These are phyloP conservation scores for Raja brachyura DNA, from an alignment of 2,113 vertebrate species.

Conservation along the genomic window DNA sequence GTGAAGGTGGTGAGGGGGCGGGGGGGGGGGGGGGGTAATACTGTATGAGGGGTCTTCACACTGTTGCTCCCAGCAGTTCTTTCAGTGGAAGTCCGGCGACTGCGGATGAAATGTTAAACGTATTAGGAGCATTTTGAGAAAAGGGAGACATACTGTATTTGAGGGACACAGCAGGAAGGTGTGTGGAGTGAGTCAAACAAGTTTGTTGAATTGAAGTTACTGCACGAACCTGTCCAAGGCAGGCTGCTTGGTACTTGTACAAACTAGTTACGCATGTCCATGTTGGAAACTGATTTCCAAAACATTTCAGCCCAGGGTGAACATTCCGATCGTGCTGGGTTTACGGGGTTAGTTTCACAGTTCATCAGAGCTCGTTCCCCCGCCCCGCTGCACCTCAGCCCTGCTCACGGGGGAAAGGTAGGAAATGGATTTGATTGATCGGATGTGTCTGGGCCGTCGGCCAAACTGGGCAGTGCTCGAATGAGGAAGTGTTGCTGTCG, in stretches of 20 bases:
- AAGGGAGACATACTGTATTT: not conserved
- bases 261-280: not conserved
- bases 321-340: no score
- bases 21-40: not conserved
- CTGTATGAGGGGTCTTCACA: not conserved
- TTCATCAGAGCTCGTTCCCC: not conserved
- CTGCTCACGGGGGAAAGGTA: not conserved
- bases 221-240: not conserved
- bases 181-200: no score
- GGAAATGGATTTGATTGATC: not conserved
- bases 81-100: no score
- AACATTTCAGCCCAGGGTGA: not conserved
- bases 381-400: not conserved
- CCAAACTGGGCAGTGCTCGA: not conserved
- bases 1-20: no score
- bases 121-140: not conserved
- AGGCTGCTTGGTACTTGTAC: not conserved
- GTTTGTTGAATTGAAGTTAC: not conserved
- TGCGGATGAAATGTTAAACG: no score
- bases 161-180: not conserved
- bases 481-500: not conserved
- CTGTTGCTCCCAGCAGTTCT: no score
- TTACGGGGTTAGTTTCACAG: not conserved
- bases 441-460: not conserved
- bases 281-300: not conserved